Conservation (phyloP, 2,797 vertebrate species). For the Sebastes reedi region DNA sequence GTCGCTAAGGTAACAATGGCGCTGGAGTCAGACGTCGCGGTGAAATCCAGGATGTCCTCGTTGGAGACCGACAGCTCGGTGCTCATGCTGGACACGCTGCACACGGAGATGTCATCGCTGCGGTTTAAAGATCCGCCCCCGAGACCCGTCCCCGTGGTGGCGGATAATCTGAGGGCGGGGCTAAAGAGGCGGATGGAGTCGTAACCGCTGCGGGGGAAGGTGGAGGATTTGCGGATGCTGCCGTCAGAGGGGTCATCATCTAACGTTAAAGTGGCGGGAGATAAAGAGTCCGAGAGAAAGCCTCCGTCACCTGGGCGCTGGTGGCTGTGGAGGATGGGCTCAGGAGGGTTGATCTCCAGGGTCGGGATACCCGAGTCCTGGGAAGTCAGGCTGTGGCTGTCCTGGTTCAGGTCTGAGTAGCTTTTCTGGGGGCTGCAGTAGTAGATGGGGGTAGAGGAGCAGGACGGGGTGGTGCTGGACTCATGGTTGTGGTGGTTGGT, state of each 20-base stretch:
- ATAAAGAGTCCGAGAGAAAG: conserved; percentile 58
- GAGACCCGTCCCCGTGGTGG: background rate
- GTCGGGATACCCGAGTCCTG: conserved; percentile 94
- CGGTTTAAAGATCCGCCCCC: conserved; percentile 74
- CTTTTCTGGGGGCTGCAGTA: conserved; percentile 59
- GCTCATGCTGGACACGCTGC: conserved; percentile 93
- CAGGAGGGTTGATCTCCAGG: conserved; percentile 90
- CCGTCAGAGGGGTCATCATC: conserved; percentile 64
- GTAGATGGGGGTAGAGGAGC: conserved; percentile 53
- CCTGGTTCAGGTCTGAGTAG: conserved; percentile 69
- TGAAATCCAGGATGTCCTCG: conserved; percentile 90
- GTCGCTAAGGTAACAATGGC: conserved; percentile 92
- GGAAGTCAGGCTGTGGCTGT: conserved; percentile 86
- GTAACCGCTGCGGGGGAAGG: conserved; percentile 88
- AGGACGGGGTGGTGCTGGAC: conserved; percentile 26
- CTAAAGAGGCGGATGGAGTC: conserved; percentile 85
- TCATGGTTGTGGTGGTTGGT: conserved; percentile 45
- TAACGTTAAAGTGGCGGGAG: conserved; percentile 78
- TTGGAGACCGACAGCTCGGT: conserved; percentile 93
- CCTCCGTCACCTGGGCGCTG: conserved; percentile 69
- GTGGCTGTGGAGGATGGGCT: conserved; percentile 78
- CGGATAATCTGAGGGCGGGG: conserved; percentile 60
- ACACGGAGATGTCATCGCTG: conserved; percentile 89
- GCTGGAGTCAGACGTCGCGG: conserved; percentile 92
- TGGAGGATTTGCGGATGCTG: conserved; percentile 86